phyloP scores from a whole-genome alignment of 2,888 invertebrate species.

The Harpalus rubripes region DNA sequence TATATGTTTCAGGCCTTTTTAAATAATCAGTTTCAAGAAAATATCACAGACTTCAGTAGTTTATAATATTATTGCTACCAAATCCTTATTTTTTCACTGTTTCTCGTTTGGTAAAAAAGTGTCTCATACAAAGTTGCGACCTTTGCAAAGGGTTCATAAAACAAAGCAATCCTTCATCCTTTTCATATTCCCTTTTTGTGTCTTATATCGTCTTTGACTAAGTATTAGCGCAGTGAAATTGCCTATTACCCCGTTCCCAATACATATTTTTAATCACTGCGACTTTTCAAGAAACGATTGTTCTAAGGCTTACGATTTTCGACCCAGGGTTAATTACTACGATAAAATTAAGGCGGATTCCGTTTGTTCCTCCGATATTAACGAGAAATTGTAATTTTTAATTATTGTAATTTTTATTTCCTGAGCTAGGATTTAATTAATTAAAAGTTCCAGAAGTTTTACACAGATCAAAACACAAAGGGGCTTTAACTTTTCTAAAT shows the following conservation, averaged over 20 bases:
- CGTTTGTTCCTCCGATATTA: constrained; percentile 5
- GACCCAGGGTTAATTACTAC: constrained; percentile 19
- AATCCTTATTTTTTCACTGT: neutral
- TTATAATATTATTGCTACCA: no score
- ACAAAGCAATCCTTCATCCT: neutral
- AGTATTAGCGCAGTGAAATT: constrained; percentile 33
- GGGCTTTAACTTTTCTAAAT: neutral
- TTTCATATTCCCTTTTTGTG: constrained; percentile 37
- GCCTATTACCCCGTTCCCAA: constrained; percentile 16
- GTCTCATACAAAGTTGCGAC: neutral
- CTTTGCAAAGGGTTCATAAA: neutral
- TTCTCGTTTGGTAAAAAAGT: neutral
- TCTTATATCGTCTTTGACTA: constrained; percentile 45
- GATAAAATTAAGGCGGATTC: constrained; percentile 1
- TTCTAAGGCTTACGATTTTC: constrained; percentile 22
- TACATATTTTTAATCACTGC: constrained; percentile 45
- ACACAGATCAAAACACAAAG: constrained; percentile 15
- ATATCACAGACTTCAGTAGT: no score
- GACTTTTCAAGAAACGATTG: constrained; percentile 49
- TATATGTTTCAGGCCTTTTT: no score
- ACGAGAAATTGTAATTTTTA: constrained; percentile 20
- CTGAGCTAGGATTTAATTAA: neutral
- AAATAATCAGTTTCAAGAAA: no score
- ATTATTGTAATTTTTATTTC: constrained; percentile 36
- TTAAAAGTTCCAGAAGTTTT: neutral